Evolutionary conservation across 2,113 vertebrate genomes (phyloP).

Genomic region (Plestiodon gilberti): DNA sequence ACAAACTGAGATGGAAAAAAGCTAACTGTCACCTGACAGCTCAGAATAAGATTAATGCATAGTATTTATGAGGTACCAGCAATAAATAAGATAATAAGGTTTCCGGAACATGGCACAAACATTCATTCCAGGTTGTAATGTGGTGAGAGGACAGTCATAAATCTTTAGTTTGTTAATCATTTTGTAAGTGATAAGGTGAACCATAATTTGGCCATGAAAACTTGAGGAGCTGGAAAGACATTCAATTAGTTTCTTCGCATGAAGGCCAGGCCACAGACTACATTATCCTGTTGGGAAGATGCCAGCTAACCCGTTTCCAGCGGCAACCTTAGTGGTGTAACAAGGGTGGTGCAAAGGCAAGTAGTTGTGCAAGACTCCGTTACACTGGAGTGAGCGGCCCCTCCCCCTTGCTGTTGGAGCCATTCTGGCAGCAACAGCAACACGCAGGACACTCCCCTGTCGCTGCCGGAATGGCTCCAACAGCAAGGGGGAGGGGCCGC

Average conservation of each 20-base stretch:
- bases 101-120: conserved; percentile 25
- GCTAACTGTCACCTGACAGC: conserved; percentile 35
- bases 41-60: conserved; percentile 41
- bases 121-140: conserved; percentile 48
- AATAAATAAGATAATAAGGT: background rate
- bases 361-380: no score
- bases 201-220: conserved; percentile 34
- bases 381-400: no score
- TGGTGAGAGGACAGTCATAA: background rate
- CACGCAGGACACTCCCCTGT: no score
- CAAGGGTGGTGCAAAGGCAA: no score
- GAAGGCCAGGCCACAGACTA: conserved; percentile 24
- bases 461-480: no score
- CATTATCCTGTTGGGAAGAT: conserved; percentile 20
- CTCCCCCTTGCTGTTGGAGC: no score
- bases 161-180: conserved; percentile 46
- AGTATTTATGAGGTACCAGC: conserved; percentile 10
- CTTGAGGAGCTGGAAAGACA: conserved; percentile 32
- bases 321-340: no score
- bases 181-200: conserved; percentile 29
- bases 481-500: no score
- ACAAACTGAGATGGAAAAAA: conserved; percentile 34
- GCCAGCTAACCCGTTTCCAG: conserved; percentile 7
- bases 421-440: no score
- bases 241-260: conserved; percentile 33